Conservation (phyloP, 2,888 invertebrate genomes). For the Dryadula phaetusa region DNA sequence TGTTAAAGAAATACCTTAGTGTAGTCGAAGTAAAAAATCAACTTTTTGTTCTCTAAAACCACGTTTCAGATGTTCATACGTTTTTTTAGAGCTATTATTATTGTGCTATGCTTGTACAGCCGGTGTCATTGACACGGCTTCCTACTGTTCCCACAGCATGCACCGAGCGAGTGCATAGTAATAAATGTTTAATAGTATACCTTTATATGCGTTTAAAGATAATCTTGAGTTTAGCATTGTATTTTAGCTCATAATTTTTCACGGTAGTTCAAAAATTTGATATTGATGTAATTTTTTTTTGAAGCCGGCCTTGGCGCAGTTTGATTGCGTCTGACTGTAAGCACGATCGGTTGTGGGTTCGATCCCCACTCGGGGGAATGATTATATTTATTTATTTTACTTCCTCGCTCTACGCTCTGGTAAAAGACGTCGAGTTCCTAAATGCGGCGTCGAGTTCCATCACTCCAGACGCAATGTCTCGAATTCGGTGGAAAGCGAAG, state of each 20-base stretch:
- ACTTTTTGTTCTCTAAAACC: slow-evolving; percentile 23
- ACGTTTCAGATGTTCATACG: slow-evolving; percentile 38
- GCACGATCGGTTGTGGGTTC: no score
- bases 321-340: no score
- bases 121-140: slow-evolving; percentile 67
- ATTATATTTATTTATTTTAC: no score
- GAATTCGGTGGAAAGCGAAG: no score
- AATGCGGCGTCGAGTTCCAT: no score
- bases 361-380: no score
- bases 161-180: slow-evolving; percentile 5
- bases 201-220: neutral
- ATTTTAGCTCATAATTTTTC: neutral
- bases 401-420: no score
- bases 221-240: neutral
- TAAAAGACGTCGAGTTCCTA: no score
- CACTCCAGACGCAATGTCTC: no score
- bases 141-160: slow-evolving; percentile 57
- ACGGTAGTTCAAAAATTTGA: neutral
- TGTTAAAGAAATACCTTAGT: neutral
- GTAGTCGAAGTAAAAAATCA: slow-evolving; percentile 1
- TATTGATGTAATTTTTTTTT: neutral
- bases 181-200: slow-evolving; percentile 10
- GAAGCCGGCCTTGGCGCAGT: no score
- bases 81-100: slow-evolving; percentile 56
- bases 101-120: slow-evolving; percentile 49